phyloP scores from a whole-genome alignment of 2,113 vertebrate genomes.

The Poecile atricapillus region DNA sequence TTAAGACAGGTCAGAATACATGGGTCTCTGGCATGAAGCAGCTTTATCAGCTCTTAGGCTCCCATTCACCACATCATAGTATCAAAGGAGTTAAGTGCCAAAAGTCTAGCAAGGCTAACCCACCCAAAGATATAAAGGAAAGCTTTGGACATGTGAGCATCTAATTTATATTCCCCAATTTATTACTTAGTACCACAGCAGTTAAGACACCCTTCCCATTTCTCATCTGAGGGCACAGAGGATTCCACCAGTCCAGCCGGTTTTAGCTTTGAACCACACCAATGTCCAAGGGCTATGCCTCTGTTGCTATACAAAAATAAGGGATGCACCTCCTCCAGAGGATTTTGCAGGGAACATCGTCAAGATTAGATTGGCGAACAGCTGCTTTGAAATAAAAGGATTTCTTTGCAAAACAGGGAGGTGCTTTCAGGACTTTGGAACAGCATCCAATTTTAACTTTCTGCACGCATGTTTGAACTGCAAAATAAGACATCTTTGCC shows the following conservation, averaged over 20 bases:
- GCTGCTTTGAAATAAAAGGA: neutral
- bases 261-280: neutral
- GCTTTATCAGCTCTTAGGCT: neutral
- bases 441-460: neutral
- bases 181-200: neutral
- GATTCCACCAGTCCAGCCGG: neutral
- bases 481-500: neutral
- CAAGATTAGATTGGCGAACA: neutral
- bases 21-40: neutral
- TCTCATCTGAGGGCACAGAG: neutral
- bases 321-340: neutral
- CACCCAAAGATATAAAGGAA: neutral
- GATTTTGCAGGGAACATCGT: neutral
- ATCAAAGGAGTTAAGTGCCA: neutral
- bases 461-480: neutral
- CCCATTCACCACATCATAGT: neutral
- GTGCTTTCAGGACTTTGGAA: neutral
- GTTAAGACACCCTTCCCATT: neutral
- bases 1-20: neutral
- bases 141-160: fast-evolving
- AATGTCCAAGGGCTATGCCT: neutral
- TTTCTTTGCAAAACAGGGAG: neutral
- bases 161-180: neutral
- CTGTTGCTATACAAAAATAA: neutral
- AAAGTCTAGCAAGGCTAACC: neutral